A percentile compares a stretch with the other conserved stretches of the same genome.
Evolutionary conservation across 2,797 vertebrate genomes (phyloP).

Genomic region (Spatula versicolor): DNA sequence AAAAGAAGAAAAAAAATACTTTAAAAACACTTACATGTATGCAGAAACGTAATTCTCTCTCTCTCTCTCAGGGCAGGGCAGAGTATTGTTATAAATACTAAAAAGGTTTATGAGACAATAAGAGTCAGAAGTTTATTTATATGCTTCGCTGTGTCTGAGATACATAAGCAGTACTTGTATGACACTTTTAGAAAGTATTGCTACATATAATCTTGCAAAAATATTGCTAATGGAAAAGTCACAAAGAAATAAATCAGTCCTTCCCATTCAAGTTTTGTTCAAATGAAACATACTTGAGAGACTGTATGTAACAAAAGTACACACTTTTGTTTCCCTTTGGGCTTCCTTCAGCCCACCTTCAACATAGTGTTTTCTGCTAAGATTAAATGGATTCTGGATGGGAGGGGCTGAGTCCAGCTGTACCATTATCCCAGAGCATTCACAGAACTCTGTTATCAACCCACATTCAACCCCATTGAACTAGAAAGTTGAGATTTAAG

Average conservation of each 20-base stretch:
- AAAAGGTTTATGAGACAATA: not conserved
- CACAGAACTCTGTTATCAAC: not conserved
- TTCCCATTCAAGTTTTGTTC: not conserved
- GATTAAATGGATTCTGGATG: not conserved
- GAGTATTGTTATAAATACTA: not conserved
- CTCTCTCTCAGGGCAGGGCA: not conserved
- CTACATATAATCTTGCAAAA: not conserved
- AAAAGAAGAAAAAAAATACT: not conserved
- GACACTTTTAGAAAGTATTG: not conserved
- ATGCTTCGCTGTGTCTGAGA: not conserved
- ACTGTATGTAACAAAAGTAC: not conserved
- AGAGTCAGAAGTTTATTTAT: not conserved
- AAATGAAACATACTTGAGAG: not conserved
- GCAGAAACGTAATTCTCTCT: not conserved
- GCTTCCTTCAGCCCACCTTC: not conserved
- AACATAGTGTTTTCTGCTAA: fast-evolving
- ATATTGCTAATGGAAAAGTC: not conserved
- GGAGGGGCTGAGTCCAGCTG: not conserved
- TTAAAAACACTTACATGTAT: not conserved
- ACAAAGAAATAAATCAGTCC: not conserved
- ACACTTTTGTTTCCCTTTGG: not conserved
- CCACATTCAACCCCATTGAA: not conserved
- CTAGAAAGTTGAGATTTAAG: not conserved
- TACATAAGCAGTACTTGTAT: not conserved
- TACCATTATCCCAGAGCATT: not conserved